These are phyloP conservation scores for Mesochorus sp. DNA, from an alignment of 2,888 invertebrate species.

Conservation along the genomic window DNA sequence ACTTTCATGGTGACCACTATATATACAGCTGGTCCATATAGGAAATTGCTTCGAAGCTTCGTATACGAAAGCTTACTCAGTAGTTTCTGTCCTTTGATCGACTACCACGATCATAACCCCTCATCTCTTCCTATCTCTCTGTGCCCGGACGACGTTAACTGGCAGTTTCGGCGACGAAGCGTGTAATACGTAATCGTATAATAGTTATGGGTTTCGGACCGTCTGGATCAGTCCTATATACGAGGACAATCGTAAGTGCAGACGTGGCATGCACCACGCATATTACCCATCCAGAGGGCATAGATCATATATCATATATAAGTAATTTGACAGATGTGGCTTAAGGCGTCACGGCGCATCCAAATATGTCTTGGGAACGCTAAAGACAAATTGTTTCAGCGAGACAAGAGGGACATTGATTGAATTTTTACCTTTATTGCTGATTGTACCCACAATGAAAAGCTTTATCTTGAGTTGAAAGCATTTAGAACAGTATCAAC, in stretches of 20 bases:
- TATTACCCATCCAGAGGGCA: constrained; percentile 8
- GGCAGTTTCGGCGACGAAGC: constrained; percentile 56
- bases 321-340: background rate
- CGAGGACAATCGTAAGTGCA: constrained; percentile 21
- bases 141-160: constrained; percentile 32
- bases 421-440: no score
- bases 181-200: constrained; percentile 59
- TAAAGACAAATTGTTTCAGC: constrained; percentile 10
- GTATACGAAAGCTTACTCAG: constrained; percentile 38
- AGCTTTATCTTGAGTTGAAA: no score
- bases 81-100: constrained; percentile 53
- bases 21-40: background rate
- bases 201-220: constrained; percentile 32
- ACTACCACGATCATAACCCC: constrained; percentile 42
- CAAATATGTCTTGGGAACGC: background rate
- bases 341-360: background rate
- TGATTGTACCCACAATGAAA: no score
- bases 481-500: no score
- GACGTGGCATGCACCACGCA: constrained; percentile 35
- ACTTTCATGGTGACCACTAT: no score
- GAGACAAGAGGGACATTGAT: background rate
- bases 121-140: background rate
- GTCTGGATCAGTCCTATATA: background rate
- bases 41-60: background rate
- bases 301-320: background rate